phyloP scores from a whole-genome alignment of 2,797 vertebrate genomes.

The Ptychobarbus kaznakovi region DNA sequence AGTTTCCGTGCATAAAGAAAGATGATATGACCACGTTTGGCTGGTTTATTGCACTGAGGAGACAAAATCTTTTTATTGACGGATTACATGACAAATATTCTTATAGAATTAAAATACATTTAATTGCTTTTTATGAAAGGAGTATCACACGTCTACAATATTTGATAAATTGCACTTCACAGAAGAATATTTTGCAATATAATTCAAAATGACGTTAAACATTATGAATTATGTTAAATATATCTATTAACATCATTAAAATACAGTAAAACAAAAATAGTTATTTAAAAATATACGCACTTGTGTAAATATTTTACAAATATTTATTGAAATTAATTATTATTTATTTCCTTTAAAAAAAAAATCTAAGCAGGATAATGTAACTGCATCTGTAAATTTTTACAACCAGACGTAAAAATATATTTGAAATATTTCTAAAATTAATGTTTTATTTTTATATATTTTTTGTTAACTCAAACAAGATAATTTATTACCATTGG shows the following conservation, averaged over 20 bases:
- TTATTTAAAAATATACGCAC: too few species aligned
- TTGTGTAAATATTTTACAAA: too few species aligned
- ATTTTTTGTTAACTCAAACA: background rate
- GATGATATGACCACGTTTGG: slow-evolving; percentile 90
- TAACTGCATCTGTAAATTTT: background rate
- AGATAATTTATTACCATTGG: background rate
- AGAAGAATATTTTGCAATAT: background rate
- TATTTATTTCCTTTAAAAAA: too few species aligned
- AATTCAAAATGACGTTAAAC: background rate
- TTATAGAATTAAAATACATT: background rate
- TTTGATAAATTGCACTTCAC: background rate
- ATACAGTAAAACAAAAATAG: too few species aligned
- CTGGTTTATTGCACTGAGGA: slow-evolving; percentile 93
- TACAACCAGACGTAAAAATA: background rate
- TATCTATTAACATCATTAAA: background rate
- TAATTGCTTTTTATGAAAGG: background rate
- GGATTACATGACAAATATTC: background rate
- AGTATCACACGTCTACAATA: too few species aligned
- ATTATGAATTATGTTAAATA: background rate
- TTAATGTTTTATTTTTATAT: background rate
- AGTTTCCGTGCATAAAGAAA: slow-evolving; percentile 89
- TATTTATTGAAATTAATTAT: too few species aligned
- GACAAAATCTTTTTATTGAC: background rate
- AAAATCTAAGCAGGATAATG: too few species aligned
- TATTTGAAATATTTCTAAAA: background rate